Evolutionary conservation across 1,140 invertebrate species (phyloP).

Genomic region (Lasioglossum albipes): DNA sequence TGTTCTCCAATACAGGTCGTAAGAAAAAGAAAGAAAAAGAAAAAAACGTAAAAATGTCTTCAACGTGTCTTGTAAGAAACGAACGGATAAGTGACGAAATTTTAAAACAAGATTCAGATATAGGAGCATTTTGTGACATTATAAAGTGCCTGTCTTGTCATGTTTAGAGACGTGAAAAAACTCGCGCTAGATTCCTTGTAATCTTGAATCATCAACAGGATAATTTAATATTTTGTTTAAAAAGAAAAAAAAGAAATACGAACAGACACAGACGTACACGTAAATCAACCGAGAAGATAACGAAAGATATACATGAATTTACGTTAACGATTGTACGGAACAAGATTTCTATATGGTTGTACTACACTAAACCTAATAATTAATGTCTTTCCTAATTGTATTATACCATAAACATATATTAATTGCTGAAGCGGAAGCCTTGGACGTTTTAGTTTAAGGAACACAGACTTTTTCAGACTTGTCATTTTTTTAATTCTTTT

Average conservation of each 20-base stretch:
- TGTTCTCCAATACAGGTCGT: conserved; percentile 70
- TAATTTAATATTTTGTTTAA: conserved; percentile 55
- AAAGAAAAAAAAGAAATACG: neutral
- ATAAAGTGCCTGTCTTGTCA: conserved; percentile 79
- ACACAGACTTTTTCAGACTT: conserved; percentile 18
- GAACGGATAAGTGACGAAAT: conserved; percentile 70
- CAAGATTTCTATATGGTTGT: conserved; percentile 65
- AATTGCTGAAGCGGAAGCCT: conserved; percentile 48
- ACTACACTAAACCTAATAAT: conserved; percentile 63
- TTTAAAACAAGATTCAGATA: conserved; percentile 76
- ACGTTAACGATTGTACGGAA: conserved; percentile 53
- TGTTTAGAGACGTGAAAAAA: conserved; percentile 75
- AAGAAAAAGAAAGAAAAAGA: conserved; percentile 29
- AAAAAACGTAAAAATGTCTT: conserved; percentile 64
- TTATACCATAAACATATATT: conserved; percentile 65
- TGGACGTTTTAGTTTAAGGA: conserved; percentile 56
- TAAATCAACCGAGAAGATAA: conserved; percentile 23
- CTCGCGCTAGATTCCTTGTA: conserved; percentile 70
- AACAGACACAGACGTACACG: conserved; percentile 31
- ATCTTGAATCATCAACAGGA: conserved; percentile 65
- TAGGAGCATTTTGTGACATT: conserved; percentile 78
- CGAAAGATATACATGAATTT: conserved; percentile 37
- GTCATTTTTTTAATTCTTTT: conserved; percentile 38
- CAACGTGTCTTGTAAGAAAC: conserved; percentile 61
- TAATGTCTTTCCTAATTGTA: conserved; percentile 71